Base-by-base conservation (phyloP, 2,888 invertebrate species). In the Poecilobothrus nobilitatus region DNA sequence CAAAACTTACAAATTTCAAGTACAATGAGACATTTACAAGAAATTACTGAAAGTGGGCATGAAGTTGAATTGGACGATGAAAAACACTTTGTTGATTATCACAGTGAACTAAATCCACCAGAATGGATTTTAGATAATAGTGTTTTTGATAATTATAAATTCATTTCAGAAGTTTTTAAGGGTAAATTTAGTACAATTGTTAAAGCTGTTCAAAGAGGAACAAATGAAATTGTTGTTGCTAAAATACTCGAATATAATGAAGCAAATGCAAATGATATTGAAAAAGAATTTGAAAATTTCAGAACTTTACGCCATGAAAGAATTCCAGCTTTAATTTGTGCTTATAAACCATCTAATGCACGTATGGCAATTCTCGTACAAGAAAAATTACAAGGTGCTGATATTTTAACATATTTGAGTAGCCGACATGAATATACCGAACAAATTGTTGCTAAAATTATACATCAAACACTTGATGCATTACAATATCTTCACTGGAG, bases 401-500 rank as follows among this genome's bases (percentile, higher is more conserved):
- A 97, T 76, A 87, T 98, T 62, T 84, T 97, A 6, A 92, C 94
- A 0, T 96, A 94, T 79, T 85, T 97, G 69, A 90, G 94, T 0
- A 92, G 91, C 74, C 87, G 91, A 67, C 94, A 95, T 79, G 92
- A 94, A 75, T 98, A 96, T 81, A 89, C 90, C 0, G 98, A 98
- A 81, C 94, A 97, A 81, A 90, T 91, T 81, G 94, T 97, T 0
- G 91, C 94, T 0, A 89, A 88, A 1, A 90, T 96, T 33, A 87
- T 97, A 63, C 87, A 89, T 3, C 97, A 98, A 83, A 83, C 95
- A 0, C 82, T 95, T 69, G 94, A 96, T 77, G 97, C 90, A 1
- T 83, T 97, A 0, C 96, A 97, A 81, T 98, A 96, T 81, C 84
- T 99, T 63, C 97, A 98, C 81, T 96, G 96, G 92, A 86, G 94